These are phyloP conservation scores for Capitella teleta DNA, from an alignment of 1,140 invertebrate genomes.

Conservation along the genomic window DNA sequence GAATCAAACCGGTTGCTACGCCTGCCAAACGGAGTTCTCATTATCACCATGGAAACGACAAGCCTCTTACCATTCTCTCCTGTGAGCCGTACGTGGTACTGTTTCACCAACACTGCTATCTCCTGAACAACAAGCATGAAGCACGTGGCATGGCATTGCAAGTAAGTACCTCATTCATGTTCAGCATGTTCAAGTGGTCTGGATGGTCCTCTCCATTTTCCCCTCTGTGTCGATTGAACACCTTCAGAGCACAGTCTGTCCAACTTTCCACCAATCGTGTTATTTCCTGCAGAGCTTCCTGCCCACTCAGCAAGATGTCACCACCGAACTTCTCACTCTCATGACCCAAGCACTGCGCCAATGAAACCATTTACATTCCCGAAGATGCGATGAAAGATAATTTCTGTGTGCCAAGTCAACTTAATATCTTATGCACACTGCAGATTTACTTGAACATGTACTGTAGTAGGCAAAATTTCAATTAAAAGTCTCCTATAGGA, in stretches of 20 bases:
- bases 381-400: too few species aligned
- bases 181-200: conserved; percentile 27
- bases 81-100: conserved; percentile 36
- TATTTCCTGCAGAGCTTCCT: conserved; percentile 27
- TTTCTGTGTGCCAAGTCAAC: too few species aligned
- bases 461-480: too few species aligned
- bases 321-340: conserved; percentile 35
- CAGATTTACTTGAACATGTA: too few species aligned
- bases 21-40: too few species aligned
- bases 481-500: too few species aligned
- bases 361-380: too few species aligned
- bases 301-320: conserved; percentile 25
- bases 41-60: too few species aligned
- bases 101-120: conserved; percentile 26
- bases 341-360: conserved; percentile 24
- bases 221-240: conserved; percentile 31
- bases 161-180: conserved; percentile 25
- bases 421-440: too few species aligned
- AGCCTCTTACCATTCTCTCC: conserved; percentile 38
- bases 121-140: conserved; percentile 17
- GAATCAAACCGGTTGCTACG: conserved; percentile 30
- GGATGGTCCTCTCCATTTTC: conserved; percentile 21
- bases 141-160: neutral
- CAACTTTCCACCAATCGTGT: conserved; percentile 31
- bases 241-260: conserved; percentile 33